Conservation (phyloP, 2,797 vertebrate genomes). For the Eremophila alpestris region DNA sequence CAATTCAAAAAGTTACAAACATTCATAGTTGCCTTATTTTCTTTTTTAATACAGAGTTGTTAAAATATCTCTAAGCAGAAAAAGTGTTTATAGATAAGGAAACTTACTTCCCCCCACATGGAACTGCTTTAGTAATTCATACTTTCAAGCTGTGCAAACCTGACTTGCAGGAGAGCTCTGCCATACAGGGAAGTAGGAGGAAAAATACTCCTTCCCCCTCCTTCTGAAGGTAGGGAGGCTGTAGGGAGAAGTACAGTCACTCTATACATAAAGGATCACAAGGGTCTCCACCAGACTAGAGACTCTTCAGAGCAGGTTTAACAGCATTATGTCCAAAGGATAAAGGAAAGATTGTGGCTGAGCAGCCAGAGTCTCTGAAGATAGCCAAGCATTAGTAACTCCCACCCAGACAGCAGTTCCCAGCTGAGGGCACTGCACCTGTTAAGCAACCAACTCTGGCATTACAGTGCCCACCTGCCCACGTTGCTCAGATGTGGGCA, state of each 20-base stretch:
- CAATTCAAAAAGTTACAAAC: constrained; percentile 67
- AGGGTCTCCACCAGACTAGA: not conserved
- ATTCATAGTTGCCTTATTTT: constrained; percentile 7
- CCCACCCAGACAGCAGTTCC: not conserved
- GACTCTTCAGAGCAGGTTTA: not conserved
- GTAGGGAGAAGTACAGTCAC: not conserved
- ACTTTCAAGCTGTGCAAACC: not conserved
- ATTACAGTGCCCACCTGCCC: not conserved
- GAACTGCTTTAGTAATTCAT: not conserved
- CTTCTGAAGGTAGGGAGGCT: not conserved
- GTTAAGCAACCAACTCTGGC: not conserved
- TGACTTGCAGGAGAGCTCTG: not conserved
- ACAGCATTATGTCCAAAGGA: not conserved
- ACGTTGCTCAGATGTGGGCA: accelerated
- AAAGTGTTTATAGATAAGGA: not conserved
- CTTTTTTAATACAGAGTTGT: constrained; percentile 16
- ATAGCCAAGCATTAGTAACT: not conserved
- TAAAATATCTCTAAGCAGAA: not conserved
- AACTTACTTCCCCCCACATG: not conserved
- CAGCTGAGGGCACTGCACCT: not conserved
- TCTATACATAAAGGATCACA: not conserved
- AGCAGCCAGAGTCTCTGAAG: not conserved
- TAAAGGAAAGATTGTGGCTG: not conserved
- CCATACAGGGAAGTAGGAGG: not conserved
- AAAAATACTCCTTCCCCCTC: not conserved